Base-by-base conservation (phyloP, 2,888 invertebrate species). In the Microctonus aethiopoides region DNA sequence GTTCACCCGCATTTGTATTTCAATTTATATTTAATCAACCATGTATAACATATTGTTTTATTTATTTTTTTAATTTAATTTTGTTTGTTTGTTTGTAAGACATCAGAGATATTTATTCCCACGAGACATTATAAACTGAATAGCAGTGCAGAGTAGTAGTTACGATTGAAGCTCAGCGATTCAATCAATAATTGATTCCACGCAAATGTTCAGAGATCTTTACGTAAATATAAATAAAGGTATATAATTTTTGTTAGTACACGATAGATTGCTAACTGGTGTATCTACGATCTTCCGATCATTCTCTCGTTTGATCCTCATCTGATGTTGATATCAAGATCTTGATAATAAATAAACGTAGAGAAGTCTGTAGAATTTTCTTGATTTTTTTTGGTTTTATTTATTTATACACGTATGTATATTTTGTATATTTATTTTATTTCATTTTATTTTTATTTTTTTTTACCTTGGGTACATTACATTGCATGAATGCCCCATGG, bases 401-500 rank as follows among this genome's bases (percentile, higher is more conserved):
- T 39, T 56, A 10, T 26, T 26, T 24, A 13, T 26, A 34, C n/a
- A n/a, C n/a, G n/a, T n/a, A n/a, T n/a, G n/a, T n/a, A n/a, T 41
- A 26, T 41, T 54, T n/a, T 62, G 39, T 22, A 54, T 63, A 54
- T 63, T 56, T 63, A 16, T 62, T 20, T 41, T 39, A 46, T 62
- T 51, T 57, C 56, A 9, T 56, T 59, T 57, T 57, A n/a, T n/a
- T n/a, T n/a, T n/a, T n/a, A n/a, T 46, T 32, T 63, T 57, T 46
- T 68, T 63, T 68, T 63, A 6, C 16, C 2, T 5, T 46, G 6
- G 7, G 16, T 20, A 46, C 46, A 46, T 46, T 57, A 56, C 34
- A 29, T 59, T 36, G 69, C 64, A 69, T 60, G 64, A 69, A 69
- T 52, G 52, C 57, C 60, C 71, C 61, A 46, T 63, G 68, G 69